A percentile compares a stretch with the other conserved stretches of the same genome.
Conservation (phyloP, 2,888 invertebrate genomes). For the Quadroppia sp. region DNA sequence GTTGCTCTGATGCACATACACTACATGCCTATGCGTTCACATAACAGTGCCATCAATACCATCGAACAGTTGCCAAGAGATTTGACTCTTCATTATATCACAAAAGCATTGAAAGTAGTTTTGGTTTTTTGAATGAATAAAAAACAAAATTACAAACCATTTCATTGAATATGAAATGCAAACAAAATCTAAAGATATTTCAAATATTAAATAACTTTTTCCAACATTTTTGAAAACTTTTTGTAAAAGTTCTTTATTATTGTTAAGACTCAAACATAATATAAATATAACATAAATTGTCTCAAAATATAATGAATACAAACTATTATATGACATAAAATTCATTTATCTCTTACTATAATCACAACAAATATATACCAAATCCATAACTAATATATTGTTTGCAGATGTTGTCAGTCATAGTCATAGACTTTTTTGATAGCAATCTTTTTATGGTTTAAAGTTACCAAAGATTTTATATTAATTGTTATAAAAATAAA, state of each 20-base stretch:
- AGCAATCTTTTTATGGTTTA: too few species aligned
- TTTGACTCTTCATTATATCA: constrained; percentile 11
- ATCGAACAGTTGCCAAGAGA: constrained; percentile 25
- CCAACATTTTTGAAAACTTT: too few species aligned
- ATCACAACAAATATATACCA: not conserved
- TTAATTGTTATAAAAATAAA: not conserved
- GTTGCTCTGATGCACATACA: not conserved
- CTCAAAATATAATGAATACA: not conserved
- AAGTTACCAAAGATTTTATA: not conserved
- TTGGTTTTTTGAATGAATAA: not conserved
- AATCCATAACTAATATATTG: not conserved
- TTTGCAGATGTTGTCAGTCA: constrained; percentile 1
- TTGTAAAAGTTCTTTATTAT: too few species aligned
- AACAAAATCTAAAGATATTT: too few species aligned
- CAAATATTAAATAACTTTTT: too few species aligned
- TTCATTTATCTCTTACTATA: not conserved
- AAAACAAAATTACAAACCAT: not conserved
- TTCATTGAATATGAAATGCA: not conserved
- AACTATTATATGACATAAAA: not conserved
- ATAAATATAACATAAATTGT: constrained; percentile 2
- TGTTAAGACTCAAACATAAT: not conserved
- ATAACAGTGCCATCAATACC: constrained; percentile 2
- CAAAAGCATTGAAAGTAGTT: not conserved
- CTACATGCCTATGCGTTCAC: not conserved
- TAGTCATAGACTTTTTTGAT: not conserved